Percentiles rank a stretch among this genome's conserved stretches.
phyloP scores from a whole-genome alignment of 2,888 invertebrate species.

The Cataglyphis rosenhaueri region DNA sequence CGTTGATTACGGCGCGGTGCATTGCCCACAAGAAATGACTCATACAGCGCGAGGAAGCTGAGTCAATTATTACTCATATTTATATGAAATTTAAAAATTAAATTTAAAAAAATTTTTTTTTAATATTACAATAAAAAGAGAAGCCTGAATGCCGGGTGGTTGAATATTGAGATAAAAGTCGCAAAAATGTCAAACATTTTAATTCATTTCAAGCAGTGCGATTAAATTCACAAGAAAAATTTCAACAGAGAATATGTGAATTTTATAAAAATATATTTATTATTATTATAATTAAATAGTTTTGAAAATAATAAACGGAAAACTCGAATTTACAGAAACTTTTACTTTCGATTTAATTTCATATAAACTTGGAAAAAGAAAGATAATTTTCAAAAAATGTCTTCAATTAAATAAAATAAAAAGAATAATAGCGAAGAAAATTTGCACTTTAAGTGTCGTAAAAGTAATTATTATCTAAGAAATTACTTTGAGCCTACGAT shows the following conservation, averaged over 20 bases:
- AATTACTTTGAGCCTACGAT: background rate
- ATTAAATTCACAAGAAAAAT: background rate
- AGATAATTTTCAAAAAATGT: background rate
- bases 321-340: background rate
- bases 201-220: background rate
- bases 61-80: slow-evolving; percentile 45
- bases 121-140: background rate
- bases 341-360: background rate
- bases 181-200: background rate
- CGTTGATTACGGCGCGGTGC: slow-evolving; percentile 29
- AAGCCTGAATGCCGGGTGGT: background rate
- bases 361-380: background rate
- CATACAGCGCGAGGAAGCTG: slow-evolving; percentile 55
- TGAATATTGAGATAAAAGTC: background rate
- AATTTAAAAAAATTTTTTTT: background rate
- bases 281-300: background rate
- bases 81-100: slow-evolving; percentile 43
- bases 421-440: background rate
- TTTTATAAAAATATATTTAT: background rate
- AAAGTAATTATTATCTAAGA: background rate
- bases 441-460: background rate
- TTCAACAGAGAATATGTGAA: background rate
- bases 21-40: slow-evolving; percentile 69
- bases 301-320: background rate
- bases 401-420: background rate